phyloP scores from a whole-genome alignment of 2,888 invertebrate genomes.

The Philaethria dido region DNA sequence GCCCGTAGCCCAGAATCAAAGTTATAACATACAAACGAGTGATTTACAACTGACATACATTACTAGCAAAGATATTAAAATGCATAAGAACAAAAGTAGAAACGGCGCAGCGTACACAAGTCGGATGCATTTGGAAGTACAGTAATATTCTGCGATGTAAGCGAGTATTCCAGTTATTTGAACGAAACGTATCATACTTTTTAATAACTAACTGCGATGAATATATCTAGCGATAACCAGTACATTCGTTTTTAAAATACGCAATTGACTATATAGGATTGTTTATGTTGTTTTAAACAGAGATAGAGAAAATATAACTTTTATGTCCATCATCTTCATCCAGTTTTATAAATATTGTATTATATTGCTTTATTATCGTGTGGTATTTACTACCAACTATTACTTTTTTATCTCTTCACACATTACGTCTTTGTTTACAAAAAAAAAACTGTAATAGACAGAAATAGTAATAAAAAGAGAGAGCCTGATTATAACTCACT shows the following conservation, averaged over 20 bases:
- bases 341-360: neutral
- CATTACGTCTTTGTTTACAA: too few relatives aligned
- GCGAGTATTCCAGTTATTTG: constrained; percentile 3
- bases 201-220: neutral
- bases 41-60: constrained; percentile 9
- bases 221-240: constrained; percentile 4
- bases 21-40: neutral
- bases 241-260: constrained; percentile 5
- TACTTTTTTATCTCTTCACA: neutral
- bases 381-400: neutral
- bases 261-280: neutral
- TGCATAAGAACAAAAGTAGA: constrained; percentile 1
- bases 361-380: neutral
- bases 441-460: too few relatives aligned
- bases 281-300: neutral
- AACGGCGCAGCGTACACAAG: neutral
- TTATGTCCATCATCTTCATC: neutral
- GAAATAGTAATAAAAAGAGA: too few relatives aligned
- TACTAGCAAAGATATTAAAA: neutral
- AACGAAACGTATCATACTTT: constrained; percentile 8
- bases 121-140: constrained; percentile 6
- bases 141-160: constrained; percentile 1
- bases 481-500: too few relatives aligned
- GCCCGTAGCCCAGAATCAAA: too few relatives aligned
- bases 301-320: neutral